Percentiles rank a stretch among this genome's conserved stretches.
Evolutionary conservation across 2,113 vertebrate genomes (phyloP).

Genomic region (Serilophus lunatus): DNA sequence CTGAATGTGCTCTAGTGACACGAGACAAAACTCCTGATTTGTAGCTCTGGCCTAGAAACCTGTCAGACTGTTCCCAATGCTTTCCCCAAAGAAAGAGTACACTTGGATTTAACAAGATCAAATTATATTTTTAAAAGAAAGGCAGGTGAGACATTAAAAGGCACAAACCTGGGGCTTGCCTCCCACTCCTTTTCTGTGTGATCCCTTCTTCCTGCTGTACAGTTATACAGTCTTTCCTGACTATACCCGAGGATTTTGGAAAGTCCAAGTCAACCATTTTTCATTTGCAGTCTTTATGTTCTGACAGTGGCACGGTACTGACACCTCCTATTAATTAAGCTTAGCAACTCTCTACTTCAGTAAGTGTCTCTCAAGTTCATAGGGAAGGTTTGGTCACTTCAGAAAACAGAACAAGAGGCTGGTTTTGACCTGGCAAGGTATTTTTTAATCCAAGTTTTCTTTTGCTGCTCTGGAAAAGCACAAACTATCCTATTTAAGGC

Average conservation of each 20-base stretch:
- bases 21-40: neutral
- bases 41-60: neutral
- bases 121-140: neutral
- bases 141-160: neutral
- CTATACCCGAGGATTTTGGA: neutral
- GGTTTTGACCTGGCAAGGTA: neutral
- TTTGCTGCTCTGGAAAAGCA: neutral
- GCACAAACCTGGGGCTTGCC: neutral
- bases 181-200: too few species aligned
- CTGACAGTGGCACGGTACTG: neutral
- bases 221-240: neutral
- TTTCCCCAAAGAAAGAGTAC: neutral
- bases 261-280: neutral
- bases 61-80: neutral
- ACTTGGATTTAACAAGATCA: neutral
- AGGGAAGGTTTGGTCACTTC: neutral
- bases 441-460: neutral
- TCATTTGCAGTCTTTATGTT: neutral
- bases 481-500: neutral
- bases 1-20: accelerated
- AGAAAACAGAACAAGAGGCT: neutral
- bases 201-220: neutral
- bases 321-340: neutral
- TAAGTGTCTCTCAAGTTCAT: neutral
- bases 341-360: neutral